Percentiles rank a stretch among this genome's conserved stretches.
These are phyloP conservation scores for Aldrovandia affinis DNA, from an alignment of 2,797 vertebrate species.

Conservation along the genomic window DNA sequence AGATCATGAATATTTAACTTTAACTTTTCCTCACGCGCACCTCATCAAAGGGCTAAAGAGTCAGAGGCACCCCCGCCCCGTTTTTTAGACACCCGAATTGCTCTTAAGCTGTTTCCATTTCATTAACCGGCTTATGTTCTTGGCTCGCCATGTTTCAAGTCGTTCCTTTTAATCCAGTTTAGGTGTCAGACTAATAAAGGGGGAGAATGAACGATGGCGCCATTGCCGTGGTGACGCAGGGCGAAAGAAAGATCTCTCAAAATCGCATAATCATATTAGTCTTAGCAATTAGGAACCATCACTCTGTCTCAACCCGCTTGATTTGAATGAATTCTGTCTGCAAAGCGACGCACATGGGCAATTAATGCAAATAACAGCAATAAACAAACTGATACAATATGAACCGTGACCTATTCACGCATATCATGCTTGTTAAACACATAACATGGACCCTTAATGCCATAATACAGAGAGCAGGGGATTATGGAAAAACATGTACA, in stretches of 20 bases:
- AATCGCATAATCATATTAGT: constrained; percentile 15
- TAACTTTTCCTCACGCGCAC: background rate
- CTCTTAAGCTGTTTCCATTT: constrained; percentile 15
- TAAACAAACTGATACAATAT: background rate
- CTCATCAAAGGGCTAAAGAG: background rate
- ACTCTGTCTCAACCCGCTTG: background rate
- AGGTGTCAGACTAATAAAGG: constrained; percentile 47
- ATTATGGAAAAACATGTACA: background rate
- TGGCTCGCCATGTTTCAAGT: constrained; percentile 32
- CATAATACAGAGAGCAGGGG: background rate
- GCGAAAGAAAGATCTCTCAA: background rate
- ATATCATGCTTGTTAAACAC: background rate
- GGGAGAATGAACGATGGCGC: constrained; percentile 43
- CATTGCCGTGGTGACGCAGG: background rate
- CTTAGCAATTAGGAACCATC: background rate
- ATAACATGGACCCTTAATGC: background rate
- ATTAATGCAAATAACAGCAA: background rate
- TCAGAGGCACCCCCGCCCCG: background rate
- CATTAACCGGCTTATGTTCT: constrained; percentile 36
- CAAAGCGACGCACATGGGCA: background rate
- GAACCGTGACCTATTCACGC: background rate
- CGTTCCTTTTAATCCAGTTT: constrained; percentile 46
- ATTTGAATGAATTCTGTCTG: constrained; percentile 11
- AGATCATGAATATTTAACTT: constrained; percentile 18
- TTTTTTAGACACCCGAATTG: constrained; percentile 7